These are phyloP conservation scores for Stratiomys singularior DNA, from an alignment of 2,888 invertebrate genomes.

Conservation along the genomic window DNA sequence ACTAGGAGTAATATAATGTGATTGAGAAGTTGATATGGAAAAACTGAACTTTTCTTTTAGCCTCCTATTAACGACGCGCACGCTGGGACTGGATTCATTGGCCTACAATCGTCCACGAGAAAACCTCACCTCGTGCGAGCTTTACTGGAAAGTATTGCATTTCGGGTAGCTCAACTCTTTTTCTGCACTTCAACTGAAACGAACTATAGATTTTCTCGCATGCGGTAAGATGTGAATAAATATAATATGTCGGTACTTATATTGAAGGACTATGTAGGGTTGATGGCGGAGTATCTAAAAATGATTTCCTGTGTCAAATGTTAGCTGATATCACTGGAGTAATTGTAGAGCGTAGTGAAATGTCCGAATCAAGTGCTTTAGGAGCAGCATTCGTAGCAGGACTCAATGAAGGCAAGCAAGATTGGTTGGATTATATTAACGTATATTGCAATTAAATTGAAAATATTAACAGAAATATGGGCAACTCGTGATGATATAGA, in stretches of 20 bases:
- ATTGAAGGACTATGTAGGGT: constrained; percentile 70
- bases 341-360: constrained; percentile 77
- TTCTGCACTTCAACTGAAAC: constrained; percentile 79
- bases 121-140: constrained; percentile 85
- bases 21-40: not conserved
- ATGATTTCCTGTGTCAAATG: constrained; percentile 90
- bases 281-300: constrained; percentile 96
- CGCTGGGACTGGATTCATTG: constrained; percentile 85
- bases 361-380: constrained; percentile 83
- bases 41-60: constrained; percentile 65
- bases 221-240: constrained; percentile 67
- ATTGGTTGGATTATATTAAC: not conserved
- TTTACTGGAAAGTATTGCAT: constrained; percentile 86
- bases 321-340: constrained; percentile 84
- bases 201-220: constrained; percentile 68
- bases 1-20: constrained; percentile 73
- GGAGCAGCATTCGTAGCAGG: constrained; percentile 91
- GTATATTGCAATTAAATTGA: constrained; percentile 9
- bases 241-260: too few species aligned
- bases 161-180: constrained; percentile 82
- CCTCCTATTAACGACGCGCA: constrained; percentile 88
- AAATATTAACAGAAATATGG: constrained; percentile 75
- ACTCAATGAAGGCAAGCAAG: constrained; percentile 72
- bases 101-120: constrained; percentile 73
- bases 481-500: constrained; percentile 73